Percentiles rank a stretch among this genome's conserved stretches.
phyloP scores from a whole-genome alignment of 2,797 vertebrate species.

The Borostomias antarcticus region DNA sequence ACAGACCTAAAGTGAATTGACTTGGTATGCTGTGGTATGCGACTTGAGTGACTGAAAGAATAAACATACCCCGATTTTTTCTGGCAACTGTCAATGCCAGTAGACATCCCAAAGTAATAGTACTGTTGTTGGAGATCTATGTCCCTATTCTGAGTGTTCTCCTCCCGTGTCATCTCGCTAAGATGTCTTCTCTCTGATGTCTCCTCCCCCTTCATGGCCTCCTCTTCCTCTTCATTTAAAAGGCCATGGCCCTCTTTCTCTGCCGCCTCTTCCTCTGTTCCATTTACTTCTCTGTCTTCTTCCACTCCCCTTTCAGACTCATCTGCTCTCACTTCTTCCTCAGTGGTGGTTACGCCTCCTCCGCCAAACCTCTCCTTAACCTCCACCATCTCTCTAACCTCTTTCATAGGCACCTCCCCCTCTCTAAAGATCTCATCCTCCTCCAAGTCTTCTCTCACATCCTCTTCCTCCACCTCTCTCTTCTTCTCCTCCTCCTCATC shows the following conservation, averaged over 20 bases:
- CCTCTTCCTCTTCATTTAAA: conserved; percentile 12
- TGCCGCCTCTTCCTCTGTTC: neutral
- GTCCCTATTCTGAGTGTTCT: neutral
- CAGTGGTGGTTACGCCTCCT: too few species aligned
- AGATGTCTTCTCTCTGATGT: conserved; percentile 1
- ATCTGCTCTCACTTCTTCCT: neutral
- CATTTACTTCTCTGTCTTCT: neutral
- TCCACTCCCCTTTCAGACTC: conserved; percentile 2
- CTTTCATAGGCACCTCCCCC: too few species aligned
- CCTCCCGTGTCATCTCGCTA: neutral
- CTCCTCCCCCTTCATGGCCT: neutral
- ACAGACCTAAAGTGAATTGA: neutral
- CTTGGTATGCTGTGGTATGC: too few species aligned
- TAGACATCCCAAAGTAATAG: neutral
- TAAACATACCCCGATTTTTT: neutral
- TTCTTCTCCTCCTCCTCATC: neutral
- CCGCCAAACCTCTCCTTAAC: conserved; percentile 12
- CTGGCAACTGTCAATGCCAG: neutral
- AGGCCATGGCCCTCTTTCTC: neutral
- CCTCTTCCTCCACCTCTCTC: neutral
- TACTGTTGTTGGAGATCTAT: neutral
- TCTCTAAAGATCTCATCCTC: conserved; percentile 9
- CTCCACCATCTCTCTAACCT: conserved; percentile 17
- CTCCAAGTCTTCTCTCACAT: conserved; percentile 7
- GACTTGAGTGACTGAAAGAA: neutral